These are phyloP conservation scores for Lymantria dispar DNA, from an alignment of 2,888 invertebrate species.

Conservation along the genomic window DNA sequence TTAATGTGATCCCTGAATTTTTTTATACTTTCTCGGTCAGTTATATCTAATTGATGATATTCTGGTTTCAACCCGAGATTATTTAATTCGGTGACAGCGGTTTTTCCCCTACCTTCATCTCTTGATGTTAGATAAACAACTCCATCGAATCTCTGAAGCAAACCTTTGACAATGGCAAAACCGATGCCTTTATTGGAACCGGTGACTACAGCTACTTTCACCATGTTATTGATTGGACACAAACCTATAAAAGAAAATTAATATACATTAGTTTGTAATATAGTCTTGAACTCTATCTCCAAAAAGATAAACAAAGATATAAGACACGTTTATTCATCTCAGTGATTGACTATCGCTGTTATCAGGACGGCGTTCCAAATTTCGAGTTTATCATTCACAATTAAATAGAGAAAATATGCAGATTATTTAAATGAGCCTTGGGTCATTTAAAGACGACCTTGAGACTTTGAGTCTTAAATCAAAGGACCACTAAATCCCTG, in stretches of 20 bases:
- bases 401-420: no score
- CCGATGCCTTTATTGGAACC: constrained; percentile 87
- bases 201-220: constrained; percentile 68
- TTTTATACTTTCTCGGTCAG: constrained; percentile 70
- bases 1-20: constrained; percentile 81
- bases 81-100: constrained; percentile 37
- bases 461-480: no score
- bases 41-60: constrained; percentile 22
- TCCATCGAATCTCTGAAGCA: constrained; percentile 83
- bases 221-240: not conserved
- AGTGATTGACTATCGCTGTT: no score
- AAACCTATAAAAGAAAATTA: not conserved
- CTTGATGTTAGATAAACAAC: constrained; percentile 76
- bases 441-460: no score
- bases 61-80: constrained; percentile 25
- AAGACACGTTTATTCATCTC: no score
- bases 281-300: no score
- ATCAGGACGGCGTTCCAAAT: no score
- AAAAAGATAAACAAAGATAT: no score
- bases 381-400: no score
- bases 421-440: no score
- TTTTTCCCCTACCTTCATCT: constrained; percentile 36
- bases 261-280: not conserved
- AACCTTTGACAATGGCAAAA: constrained; percentile 80
- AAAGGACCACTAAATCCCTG: no score